Evolutionary conservation across 2,113 vertebrate species (phyloP).

Genomic region (Microcebus ravelobensis): DNA sequence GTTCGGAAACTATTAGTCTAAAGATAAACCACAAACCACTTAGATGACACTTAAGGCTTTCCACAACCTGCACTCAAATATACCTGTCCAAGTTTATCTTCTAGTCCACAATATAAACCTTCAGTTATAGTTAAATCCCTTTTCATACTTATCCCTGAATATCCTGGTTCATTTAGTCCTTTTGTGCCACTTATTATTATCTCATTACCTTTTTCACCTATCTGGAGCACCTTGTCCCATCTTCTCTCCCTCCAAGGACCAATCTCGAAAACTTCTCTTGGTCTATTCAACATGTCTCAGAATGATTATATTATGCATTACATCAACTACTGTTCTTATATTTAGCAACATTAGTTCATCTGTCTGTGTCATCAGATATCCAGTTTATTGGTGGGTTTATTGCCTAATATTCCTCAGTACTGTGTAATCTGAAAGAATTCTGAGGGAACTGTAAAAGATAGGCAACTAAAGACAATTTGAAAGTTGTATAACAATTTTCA

Average conservation of each 20-base stretch:
- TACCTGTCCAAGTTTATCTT: background rate
- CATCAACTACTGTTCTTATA: background rate
- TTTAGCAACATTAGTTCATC: background rate
- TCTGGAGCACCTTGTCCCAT: background rate
- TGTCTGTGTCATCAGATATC: background rate
- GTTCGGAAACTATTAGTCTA: background rate
- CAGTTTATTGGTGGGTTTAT: background rate
- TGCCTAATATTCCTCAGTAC: background rate
- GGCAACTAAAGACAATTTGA: background rate
- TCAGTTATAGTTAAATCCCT: background rate
- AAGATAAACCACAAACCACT: background rate
- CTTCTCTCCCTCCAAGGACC: background rate
- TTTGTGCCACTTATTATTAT: background rate
- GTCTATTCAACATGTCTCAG: background rate
- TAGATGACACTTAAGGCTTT: background rate
- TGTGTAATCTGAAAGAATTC: background rate
- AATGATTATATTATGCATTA: background rate
- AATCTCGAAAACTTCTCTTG: background rate
- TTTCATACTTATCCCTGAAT: background rate
- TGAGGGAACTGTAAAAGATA: background rate
- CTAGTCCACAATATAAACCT: background rate
- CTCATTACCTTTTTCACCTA: background rate
- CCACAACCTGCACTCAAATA: background rate
- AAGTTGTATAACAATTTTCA: background rate
- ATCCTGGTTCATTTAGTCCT: background rate